phyloP scores from a whole-genome alignment of 2,113 vertebrate species.

The Rhombomys opimus region DNA sequence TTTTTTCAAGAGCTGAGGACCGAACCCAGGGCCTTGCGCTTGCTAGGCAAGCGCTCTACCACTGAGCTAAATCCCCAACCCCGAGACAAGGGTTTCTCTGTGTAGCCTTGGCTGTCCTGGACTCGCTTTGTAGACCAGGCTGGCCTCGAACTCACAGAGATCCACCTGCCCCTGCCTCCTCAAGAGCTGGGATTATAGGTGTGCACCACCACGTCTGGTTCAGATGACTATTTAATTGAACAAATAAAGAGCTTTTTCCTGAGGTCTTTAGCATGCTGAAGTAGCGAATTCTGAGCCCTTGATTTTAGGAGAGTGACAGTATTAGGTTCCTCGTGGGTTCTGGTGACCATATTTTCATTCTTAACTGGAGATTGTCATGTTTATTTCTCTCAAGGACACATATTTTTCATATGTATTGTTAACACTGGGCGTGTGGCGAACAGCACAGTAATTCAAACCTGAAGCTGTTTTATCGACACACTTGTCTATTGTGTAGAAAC shows the following conservation, averaged over 20 bases:
- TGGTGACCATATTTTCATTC: background rate
- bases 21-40: no score
- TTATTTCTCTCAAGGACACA: background rate
- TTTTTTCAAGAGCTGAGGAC: no score
- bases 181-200: no score
- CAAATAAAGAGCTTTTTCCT: background rate
- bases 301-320: conserved; percentile 5
- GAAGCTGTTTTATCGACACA: background rate
- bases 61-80: no score
- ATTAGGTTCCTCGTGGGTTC: background rate
- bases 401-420: conserved; percentile 18
- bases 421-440: background rate
- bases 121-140: no score
- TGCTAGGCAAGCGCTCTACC: no score
- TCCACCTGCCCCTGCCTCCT: no score
- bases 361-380: background rate
- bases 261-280: background rate
- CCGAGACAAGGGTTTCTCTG: no score
- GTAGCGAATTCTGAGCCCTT: conserved; percentile 1
- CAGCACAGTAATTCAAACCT: background rate
- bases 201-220: no score
- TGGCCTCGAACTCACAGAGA: no score
- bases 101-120: no score
- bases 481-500: background rate
- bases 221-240: background rate